Conservation (phyloP, 2,797 vertebrate species). For the Eospalax fontanierii region DNA sequence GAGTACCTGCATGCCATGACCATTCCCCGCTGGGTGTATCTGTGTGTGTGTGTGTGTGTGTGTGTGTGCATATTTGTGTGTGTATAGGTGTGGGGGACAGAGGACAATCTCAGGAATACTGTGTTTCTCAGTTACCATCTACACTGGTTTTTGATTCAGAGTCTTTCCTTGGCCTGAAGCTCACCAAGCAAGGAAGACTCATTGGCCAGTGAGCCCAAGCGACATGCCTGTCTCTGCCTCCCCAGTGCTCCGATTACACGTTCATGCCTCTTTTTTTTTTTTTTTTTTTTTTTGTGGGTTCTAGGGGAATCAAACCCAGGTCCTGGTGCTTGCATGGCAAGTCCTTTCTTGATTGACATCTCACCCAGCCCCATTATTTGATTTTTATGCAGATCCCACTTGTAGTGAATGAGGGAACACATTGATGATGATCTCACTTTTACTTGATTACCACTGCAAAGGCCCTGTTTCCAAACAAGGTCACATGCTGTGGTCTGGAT, state of each 20-base stretch:
- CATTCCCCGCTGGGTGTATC: no score
- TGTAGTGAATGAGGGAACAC: neutral
- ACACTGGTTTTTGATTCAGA: neutral
- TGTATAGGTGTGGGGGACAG: no score
- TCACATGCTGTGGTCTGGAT: neutral
- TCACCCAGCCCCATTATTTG: no score
- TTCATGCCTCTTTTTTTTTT: no score
- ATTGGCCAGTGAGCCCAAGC: neutral
- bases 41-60: no score
- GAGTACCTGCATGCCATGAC: neutral
- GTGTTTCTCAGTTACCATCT: neutral
- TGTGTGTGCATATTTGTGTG: no score
- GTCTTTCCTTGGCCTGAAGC: neutral
- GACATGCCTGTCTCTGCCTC: neutral
- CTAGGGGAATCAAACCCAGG: neutral
- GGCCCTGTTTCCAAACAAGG: neutral
- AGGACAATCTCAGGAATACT: no score
- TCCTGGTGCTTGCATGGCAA: neutral
- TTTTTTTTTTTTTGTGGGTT: neutral
- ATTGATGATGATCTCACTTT: neutral
- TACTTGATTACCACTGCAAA: neutral
- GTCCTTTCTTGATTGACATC: neutral
- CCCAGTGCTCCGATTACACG: neutral
- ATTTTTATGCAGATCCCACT: neutral
- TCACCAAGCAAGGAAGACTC: neutral